Evolutionary conservation across 2,113 vertebrate species (phyloP).

Genomic region (Callocephalon fimbriatum): DNA sequence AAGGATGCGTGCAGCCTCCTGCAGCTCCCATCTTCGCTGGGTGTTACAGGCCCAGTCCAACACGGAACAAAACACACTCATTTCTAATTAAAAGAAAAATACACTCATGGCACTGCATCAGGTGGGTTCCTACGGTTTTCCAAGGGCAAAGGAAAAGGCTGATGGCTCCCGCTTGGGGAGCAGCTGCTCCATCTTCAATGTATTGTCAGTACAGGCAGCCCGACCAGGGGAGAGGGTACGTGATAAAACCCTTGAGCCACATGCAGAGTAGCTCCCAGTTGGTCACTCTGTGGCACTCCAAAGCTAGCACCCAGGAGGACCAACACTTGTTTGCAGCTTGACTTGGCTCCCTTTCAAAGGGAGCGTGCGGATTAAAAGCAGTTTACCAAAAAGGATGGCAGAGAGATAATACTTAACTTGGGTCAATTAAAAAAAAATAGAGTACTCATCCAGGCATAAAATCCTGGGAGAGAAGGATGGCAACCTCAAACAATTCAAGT

Average conservation of each 20-base stretch:
- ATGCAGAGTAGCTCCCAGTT: not conserved
- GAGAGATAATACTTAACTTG: conserved; percentile 17
- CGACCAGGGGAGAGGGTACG: not conserved
- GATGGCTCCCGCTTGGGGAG: not conserved
- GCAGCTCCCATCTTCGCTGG: not conserved
- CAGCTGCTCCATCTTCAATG: not conserved
- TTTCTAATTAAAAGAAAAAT: not conserved
- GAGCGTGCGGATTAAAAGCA: conserved; percentile 9
- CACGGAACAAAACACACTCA: not conserved
- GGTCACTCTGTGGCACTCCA: not conserved
- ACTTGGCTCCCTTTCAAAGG: not conserved
- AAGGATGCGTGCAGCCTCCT: accelerated
- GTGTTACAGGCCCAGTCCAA: not conserved
- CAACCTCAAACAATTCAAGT: conserved; percentile 55
- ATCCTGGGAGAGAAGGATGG: not conserved
- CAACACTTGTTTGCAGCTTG: not conserved
- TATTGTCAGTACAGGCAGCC: not conserved
- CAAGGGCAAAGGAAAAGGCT: not conserved
- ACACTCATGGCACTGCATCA: not conserved
- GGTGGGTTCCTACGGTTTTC: not conserved
- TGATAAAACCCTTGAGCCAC: not conserved
- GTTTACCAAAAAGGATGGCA: not conserved
- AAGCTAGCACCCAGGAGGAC: not conserved
- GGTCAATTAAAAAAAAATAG: not conserved
- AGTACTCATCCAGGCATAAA: conserved; percentile 26